Percentiles rank a stretch among this genome's conserved stretches.
phyloP scores from a whole-genome alignment of 2,888 invertebrate genomes.

The Scaptomyza flava region DNA sequence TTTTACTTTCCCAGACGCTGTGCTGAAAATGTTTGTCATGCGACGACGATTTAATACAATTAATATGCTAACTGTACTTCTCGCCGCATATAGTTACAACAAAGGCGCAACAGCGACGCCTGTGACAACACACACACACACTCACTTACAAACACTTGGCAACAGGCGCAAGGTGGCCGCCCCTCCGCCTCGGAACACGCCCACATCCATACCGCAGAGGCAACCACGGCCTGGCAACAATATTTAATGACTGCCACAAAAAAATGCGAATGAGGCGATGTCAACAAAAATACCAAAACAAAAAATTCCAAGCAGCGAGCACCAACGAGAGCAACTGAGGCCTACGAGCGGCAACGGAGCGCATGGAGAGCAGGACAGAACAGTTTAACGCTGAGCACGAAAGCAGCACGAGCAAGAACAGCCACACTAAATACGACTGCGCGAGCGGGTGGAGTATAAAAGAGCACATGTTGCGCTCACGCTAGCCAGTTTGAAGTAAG shows the following conservation, averaged over 20 bases:
- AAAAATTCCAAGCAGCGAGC: constrained; percentile 48
- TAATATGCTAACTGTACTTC: constrained; percentile 80
- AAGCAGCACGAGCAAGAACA: constrained; percentile 12
- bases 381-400: neutral
- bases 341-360: constrained; percentile 17
- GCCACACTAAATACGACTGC: constrained; percentile 10
- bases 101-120: constrained; percentile 56
- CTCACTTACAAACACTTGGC: constrained; percentile 43
- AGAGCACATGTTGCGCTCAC: constrained; percentile 39
- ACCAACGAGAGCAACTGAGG: constrained; percentile 26
- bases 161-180: constrained; percentile 73
- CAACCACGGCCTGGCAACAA: constrained; percentile 44
- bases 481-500: constrained; percentile 59
- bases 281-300: constrained; percentile 83
- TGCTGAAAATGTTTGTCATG: constrained; percentile 55
- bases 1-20: constrained; percentile 21
- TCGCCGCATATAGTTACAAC: constrained; percentile 65
- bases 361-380: constrained; percentile 31
- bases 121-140: constrained; percentile 36
- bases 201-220: constrained; percentile 24
- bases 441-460: constrained; percentile 62
- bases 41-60: constrained; percentile 75
- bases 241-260: constrained; percentile 27
- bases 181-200: constrained; percentile 6
- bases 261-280: constrained; percentile 81